phyloP scores from a whole-genome alignment of 2,797 vertebrate species.

The Onychomys arenicola region DNA sequence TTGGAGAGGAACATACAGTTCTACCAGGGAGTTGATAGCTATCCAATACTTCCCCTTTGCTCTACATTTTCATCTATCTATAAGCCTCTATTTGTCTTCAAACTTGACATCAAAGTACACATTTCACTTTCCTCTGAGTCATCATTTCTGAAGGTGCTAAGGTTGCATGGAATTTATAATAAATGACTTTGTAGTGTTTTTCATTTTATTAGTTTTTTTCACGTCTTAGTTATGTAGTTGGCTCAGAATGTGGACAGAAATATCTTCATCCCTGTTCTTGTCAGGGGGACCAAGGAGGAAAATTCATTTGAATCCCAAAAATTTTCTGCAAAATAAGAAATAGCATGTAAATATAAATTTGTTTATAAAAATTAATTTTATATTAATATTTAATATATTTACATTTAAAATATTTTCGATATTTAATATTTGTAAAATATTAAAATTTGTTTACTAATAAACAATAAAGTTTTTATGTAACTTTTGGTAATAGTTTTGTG shows the following conservation, averaged over 20 bases:
- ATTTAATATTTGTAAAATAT: too few relatives aligned
- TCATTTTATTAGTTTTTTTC: not conserved
- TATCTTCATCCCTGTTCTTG: not conserved
- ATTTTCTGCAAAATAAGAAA: not conserved
- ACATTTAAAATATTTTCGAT: too few relatives aligned
- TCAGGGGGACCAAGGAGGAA: not conserved
- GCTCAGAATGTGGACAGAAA: not conserved
- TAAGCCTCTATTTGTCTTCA: not conserved
- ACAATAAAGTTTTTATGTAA: not conserved
- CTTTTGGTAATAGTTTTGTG: not conserved
- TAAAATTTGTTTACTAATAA: too few relatives aligned
- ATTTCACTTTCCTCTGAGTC: not conserved
- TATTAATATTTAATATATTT: not conserved
- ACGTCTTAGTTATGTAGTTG: not conserved
- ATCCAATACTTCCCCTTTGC: not conserved
- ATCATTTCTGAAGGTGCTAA: not conserved
- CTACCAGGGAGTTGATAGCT: not conserved
- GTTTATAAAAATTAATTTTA: too few relatives aligned
- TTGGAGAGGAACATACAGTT: not conserved
- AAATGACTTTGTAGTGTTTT: not conserved
- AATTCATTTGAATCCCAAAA: not conserved
- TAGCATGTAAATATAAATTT: not conserved
- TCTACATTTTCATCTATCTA: not conserved
- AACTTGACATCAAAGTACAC: not conserved
- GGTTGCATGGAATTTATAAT: not conserved